phyloP scores from a whole-genome alignment of 2,797 vertebrate species.

The Novumbra hubbsi region DNA sequence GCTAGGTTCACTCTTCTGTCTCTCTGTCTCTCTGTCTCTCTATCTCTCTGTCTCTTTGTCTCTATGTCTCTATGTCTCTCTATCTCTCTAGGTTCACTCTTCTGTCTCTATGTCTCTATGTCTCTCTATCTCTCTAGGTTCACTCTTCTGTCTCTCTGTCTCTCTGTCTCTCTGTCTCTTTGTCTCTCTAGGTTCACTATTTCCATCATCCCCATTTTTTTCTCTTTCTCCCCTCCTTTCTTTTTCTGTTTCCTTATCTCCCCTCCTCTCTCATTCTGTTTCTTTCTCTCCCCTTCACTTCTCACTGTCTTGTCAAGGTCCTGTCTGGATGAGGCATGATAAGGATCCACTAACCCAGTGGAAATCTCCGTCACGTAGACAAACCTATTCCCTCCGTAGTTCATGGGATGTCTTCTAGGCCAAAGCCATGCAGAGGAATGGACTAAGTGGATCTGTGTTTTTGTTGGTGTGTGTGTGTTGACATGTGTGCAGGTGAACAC shows the following conservation, averaged over 20 bases:
- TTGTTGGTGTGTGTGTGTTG: not conserved
- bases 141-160: slow-evolving; percentile 15
- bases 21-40: slow-evolving; percentile 5
- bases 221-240: slow-evolving; percentile 3
- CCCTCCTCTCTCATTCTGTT: slow-evolving; percentile 45
- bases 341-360: slow-evolving; percentile 48
- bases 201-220: not conserved
- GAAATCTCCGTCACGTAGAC: slow-evolving; percentile 59
- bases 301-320: slow-evolving; percentile 51
- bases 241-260: not conserved
- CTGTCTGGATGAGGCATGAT: slow-evolving; percentile 54
- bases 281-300: not conserved
- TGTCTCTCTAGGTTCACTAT: not conserved
- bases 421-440: slow-evolving; percentile 18
- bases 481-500: not conserved
- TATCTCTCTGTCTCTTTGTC: slow-evolving; percentile 12
- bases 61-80: not conserved
- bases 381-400: slow-evolving; percentile 45
- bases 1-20: slow-evolving; percentile 43
- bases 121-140: slow-evolving; percentile 28
- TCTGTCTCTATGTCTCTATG: not conserved
- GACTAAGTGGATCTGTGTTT: not conserved
- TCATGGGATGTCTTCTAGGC: slow-evolving; percentile 45
- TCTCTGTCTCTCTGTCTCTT: not conserved
- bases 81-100: not conserved